phyloP scores from a whole-genome alignment of 2,113 vertebrate genomes.

The Microcebus griseorufus region DNA sequence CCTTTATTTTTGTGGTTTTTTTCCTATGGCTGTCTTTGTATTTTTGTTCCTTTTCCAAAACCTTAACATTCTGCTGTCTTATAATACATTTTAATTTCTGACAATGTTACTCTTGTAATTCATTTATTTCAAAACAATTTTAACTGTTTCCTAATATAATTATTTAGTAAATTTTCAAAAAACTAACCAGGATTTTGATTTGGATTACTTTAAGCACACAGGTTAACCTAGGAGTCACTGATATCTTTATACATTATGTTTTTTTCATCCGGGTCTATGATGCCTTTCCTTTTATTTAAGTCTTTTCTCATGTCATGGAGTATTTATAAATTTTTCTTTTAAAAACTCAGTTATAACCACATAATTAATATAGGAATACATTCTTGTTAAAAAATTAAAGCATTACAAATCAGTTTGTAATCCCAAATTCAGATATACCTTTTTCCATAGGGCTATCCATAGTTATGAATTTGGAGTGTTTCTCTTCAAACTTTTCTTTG shows the following conservation, averaged over 20 bases:
- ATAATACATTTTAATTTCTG: neutral
- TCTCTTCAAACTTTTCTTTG: neutral
- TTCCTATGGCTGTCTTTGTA: neutral
- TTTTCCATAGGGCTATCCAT: neutral
- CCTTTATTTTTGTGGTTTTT: neutral
- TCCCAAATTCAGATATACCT: neutral
- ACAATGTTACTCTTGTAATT: neutral
- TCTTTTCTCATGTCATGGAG: neutral
- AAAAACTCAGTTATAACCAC: neutral
- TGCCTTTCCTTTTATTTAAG: neutral
- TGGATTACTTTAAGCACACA: neutral
- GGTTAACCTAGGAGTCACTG: neutral
- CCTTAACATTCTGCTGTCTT: neutral
- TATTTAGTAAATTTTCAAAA: neutral
- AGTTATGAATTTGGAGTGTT: neutral
- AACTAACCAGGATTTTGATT: neutral
- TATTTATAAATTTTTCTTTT: slow-evolving; percentile 5
- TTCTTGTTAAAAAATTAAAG: neutral
- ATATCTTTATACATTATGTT: neutral
- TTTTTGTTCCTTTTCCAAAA: neutral
- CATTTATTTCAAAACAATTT: neutral
- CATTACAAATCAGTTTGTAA: neutral
- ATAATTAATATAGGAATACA: neutral
- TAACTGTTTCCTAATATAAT: neutral
- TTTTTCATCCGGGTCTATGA: neutral